Conservation (phyloP, 2,797 vertebrate species). For the Garrulus glandarius region DNA sequence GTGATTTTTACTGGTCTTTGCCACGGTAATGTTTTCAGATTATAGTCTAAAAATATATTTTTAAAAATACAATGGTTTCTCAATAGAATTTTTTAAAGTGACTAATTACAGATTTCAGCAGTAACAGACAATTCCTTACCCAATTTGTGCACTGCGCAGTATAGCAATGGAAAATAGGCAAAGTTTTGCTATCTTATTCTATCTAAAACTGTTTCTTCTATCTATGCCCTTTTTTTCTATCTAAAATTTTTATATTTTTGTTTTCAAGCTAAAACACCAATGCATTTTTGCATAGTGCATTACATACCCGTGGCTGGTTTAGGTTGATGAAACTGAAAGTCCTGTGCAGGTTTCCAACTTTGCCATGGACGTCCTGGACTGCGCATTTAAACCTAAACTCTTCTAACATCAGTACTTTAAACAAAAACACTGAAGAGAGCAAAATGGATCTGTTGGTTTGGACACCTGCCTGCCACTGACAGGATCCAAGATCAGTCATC, state of each 20-base stretch:
- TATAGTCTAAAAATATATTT: neutral
- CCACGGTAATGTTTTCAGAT: neutral
- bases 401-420: neutral
- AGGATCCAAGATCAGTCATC: neutral
- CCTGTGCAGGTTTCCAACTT: neutral
- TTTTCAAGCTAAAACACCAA: neutral
- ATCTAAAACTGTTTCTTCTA: neutral
- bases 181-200: neutral
- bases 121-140: neutral
- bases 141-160: neutral
- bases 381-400: neutral
- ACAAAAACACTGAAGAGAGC: accelerated
- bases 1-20: neutral
- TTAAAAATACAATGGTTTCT: neutral
- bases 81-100: neutral
- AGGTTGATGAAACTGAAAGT: neutral
- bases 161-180: neutral
- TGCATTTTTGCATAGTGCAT: neutral
- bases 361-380: neutral
- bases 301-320: neutral
- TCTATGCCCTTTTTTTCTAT: neutral
- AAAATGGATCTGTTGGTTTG: neutral
- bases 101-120: neutral
- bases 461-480: neutral
- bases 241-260: neutral